These are phyloP conservation scores for Muscina levida DNA, from an alignment of 2,888 invertebrate genomes.

Conservation along the genomic window DNA sequence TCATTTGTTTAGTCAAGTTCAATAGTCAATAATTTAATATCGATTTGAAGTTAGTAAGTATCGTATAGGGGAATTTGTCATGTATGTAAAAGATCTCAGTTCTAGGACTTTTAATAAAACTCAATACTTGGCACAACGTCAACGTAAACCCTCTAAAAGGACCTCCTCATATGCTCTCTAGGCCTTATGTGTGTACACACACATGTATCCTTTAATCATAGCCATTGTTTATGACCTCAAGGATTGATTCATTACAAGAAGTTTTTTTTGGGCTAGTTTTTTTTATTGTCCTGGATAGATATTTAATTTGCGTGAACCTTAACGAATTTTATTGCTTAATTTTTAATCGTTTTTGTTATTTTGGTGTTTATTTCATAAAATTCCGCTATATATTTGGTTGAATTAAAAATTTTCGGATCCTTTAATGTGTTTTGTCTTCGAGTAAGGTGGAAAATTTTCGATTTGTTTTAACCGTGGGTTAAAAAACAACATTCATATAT, in stretches of 20 bases:
- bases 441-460: conserved; percentile 73
- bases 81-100: too few relatives aligned
- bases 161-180: too few relatives aligned
- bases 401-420: conserved; percentile 39
- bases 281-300: conserved; percentile 65
- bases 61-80: too few relatives aligned
- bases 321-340: conserved; percentile 80
- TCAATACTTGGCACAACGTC: too few relatives aligned
- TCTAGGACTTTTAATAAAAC: too few relatives aligned
- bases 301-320: conserved; percentile 79
- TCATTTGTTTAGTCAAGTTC: too few relatives aligned
- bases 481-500: conserved; percentile 25
- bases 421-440: conserved; percentile 52
- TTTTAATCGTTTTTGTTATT: conserved; percentile 69
- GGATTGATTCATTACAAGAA: conserved; percentile 74
- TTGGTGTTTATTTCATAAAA: conserved; percentile 1
- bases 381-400: conserved; percentile 12
- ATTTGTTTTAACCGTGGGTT: conserved; percentile 67
- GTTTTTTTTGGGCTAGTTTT: conserved; percentile 51
- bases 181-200: too few relatives aligned
- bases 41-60: too few relatives aligned
- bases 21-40: too few relatives aligned
- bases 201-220: conserved; percentile 30
- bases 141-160: too few relatives aligned
- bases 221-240: conserved; percentile 48